Conservation (phyloP, 2,888 invertebrate genomes). For the Agonopterix heracliana region DNA sequence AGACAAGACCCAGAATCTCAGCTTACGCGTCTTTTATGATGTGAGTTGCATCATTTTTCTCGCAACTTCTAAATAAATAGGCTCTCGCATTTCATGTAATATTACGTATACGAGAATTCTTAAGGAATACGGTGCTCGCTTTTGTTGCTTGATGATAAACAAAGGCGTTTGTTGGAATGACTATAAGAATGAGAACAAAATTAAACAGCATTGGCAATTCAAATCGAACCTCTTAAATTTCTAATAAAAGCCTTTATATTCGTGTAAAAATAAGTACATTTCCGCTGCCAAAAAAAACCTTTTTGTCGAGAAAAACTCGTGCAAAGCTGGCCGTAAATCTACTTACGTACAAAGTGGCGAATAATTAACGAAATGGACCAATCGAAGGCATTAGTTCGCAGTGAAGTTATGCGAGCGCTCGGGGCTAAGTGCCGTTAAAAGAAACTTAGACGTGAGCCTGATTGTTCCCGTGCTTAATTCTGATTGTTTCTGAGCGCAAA, state of each 20-base stretch:
- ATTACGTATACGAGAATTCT: background rate
- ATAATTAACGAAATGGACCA: slow-evolving; percentile 76
- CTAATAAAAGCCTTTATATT: slow-evolving; percentile 47
- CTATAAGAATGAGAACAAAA: slow-evolving; percentile 5
- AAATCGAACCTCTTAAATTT: slow-evolving; percentile 50
- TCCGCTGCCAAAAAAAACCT: slow-evolving; percentile 28
- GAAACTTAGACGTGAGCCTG: slow-evolving; percentile 70
- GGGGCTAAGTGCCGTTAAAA: slow-evolving; percentile 71
- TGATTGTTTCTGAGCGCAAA: slow-evolving; percentile 68
- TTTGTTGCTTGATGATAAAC: background rate
- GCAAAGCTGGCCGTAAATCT: slow-evolving; percentile 67
- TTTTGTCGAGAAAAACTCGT: slow-evolving; percentile 43
- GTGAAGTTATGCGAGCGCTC: slow-evolving; percentile 65
- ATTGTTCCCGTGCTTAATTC: slow-evolving; percentile 70
- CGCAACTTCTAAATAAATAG: no score
- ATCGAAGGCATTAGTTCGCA: slow-evolving; percentile 71
- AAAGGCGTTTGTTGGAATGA: background rate
- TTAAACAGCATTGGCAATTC: slow-evolving; percentile 37
- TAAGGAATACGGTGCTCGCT: background rate
- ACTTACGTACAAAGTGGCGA: slow-evolving; percentile 75
- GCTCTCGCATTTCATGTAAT: no score
- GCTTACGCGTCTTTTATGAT: slow-evolving; percentile 21
- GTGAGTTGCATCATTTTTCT: slow-evolving; percentile 19
- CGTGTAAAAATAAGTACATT: slow-evolving; percentile 37
- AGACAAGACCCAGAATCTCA: slow-evolving; percentile 10